Base-by-base conservation (phyloP, 2,113 vertebrate species). In the Cichladusa arquata region DNA sequence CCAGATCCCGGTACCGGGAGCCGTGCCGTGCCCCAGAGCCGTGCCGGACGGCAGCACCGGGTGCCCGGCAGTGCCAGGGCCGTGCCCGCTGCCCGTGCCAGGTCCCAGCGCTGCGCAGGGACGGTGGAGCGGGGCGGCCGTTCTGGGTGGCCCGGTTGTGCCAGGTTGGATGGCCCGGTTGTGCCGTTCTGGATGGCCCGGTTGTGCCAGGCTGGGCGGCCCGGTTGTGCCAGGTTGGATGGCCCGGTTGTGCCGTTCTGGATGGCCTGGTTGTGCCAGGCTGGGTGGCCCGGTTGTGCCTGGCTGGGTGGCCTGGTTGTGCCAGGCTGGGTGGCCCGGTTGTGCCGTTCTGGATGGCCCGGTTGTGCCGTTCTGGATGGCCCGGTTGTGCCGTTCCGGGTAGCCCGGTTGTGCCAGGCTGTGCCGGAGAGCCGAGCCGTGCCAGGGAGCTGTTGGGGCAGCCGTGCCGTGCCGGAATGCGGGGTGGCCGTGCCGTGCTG, bases 381-480 rank as follows among this genome's bases (percentile, higher is more conserved):
- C 20, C 45, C 45, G 20, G 44, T 19, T 45, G 44, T 19, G n/a
- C 33, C 4, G 2, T 28, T n/a, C 62, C 2, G 7, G 38, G 33
- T 19, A 16, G 12, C 53, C 5, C 12, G 3, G 36, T 13, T 2
- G 23, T 45, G 54, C 73, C 19, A 8, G n/a, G 60, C 60, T 25
- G 11, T 57, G 47, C 74, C 2, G 0, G 23, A 14, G 19, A 17
- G 44, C 15, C 14, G 23, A 4, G 51, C 53, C 1, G 2, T 22
- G 80, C 45, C 12, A 28, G 62, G 33, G 71, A 58, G 33, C 40
- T 28, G 31, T 6, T 7, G 53, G 40, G 14, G 14, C 40, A 11
- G 40, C 47, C 14, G 34, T 16, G 29, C 54, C 3, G 0, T 16
- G 58, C 53, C 2, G n/a, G 60, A 12, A 2, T 6, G n/a, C 64